phyloP scores from a whole-genome alignment of 1,140 invertebrate species.

The Drosophila lacteicornis region DNA sequence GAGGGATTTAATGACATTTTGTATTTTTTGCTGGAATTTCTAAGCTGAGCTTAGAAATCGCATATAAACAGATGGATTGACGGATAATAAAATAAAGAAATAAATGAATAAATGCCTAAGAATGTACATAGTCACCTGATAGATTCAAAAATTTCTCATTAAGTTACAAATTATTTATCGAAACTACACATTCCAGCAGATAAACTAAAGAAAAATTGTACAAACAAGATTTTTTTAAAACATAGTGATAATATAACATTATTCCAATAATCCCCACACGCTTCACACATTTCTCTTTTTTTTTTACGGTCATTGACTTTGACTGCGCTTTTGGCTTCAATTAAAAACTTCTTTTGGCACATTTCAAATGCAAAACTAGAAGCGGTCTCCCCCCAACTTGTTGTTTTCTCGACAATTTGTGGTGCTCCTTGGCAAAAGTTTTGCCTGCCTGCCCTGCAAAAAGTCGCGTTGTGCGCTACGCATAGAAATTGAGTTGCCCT shows the following conservation, averaged over 20 bases:
- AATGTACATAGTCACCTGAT: too few species aligned
- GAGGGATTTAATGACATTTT: too few species aligned
- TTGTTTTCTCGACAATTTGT: slow-evolving; percentile 45
- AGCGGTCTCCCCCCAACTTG: slow-evolving; percentile 34
- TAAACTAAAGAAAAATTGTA: too few species aligned
- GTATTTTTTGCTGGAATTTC: too few species aligned
- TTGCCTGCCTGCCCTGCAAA: slow-evolving; percentile 20
- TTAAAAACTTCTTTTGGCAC: slow-evolving; percentile 69
- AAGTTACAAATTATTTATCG: neutral
- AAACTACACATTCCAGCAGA: neutral
- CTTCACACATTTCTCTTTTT: neutral
- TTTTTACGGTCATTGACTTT: slow-evolving; percentile 36
- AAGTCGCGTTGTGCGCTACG: slow-evolving; percentile 57
- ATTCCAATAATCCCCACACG: neutral
- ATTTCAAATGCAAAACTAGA: slow-evolving; percentile 44
- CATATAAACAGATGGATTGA: too few species aligned
- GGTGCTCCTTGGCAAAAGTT: slow-evolving; percentile 38
- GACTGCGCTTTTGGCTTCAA: slow-evolving; percentile 37
- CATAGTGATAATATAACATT: neutral
- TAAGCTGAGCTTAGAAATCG: too few species aligned
- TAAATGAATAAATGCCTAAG: too few species aligned
- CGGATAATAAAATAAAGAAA: too few species aligned
- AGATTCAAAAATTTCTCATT: too few species aligned
- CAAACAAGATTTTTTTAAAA: neutral
- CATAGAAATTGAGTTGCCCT: slow-evolving; percentile 77